Evolutionary conservation across 2,888 invertebrate species (phyloP), one percentile per base, ranked within the genome.

Genomic region (Dolichomitus sp.): DNA sequence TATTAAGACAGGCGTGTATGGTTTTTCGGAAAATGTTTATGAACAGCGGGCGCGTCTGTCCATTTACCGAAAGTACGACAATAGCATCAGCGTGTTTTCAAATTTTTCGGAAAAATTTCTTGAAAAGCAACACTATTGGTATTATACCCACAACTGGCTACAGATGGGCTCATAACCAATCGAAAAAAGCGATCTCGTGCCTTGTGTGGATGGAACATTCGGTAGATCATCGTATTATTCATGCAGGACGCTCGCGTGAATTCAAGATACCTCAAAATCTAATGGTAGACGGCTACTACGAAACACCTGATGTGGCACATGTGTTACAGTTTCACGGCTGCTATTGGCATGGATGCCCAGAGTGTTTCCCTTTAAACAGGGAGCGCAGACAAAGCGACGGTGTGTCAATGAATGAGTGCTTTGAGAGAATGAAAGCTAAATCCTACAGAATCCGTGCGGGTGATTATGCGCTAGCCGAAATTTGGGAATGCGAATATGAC

Each of bases 271-370:
- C 68, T 57, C n/a, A 72, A 80, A n/a, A 30, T 52, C 23, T 23
- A 70, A 7, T 19, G 77, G 17, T 37, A 42, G 75, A 78, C 12
- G 75, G 84, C 2, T 82, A 75, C 19, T 74, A 79, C 66, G 37
- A n/a, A n/a, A n/a, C n/a, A n/a, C n/a, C n/a, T n/a, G n/a, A n/a
- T n/a, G n/a, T n/a, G n/a, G n/a, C n/a, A 54, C 14, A 30, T 30
- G 30, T 30, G 30, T 5, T 30, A 5, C 30, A 83, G 57, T 79
- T 81, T n/a, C 63, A 76, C 12, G 81, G 77, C 0, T 81, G 81
- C 12, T 77, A 73, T 33, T 81, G 81, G 81, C 81, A 81, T 52
- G 78, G 82, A 0, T 79, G 82, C 19, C n/a, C 23, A 6, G 48
- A 40, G 2, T 63, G 70, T 27, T 78, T 17, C 11, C 2, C 11